Base-by-base conservation (phyloP, 2,888 invertebrate species). In the Drosophila nigritarsus region DNA sequence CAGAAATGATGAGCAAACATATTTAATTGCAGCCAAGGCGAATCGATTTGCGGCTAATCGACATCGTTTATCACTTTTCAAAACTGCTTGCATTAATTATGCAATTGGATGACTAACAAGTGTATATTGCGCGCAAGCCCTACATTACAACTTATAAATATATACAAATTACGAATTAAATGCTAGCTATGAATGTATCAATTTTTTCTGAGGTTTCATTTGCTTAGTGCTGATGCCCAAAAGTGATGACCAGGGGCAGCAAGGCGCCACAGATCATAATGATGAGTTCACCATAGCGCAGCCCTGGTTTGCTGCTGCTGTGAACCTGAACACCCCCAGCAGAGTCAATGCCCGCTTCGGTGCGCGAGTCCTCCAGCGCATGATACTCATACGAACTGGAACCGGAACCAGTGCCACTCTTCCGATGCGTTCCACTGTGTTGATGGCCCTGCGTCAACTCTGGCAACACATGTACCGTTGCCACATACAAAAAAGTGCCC, bases 401-500 rank as follows among this genome's bases (percentile, higher is more conserved):
- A 24, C 15, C 15, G 15, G 24, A 45, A 15, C 45, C 45, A 45
- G 15, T 24, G 20, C 45, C 20, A 45, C 34, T 15, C 11, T 73
- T 78, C 18, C 63, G 80, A 2, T 93, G 91, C 73, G 94, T 94
- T 1, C 94, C 89, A 38, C 36, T n/a, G 11, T 90, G 93, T 24
- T 91, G 93, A 29, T 91, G 93, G 13, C 91, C 94, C 68, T 95
- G 94, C 63, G 97, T 97, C 11, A 99, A 94, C 93, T 99, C 99
- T 0, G 99, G 99, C 56, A 99, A 92, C 0, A 99, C 99, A 93
- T 99, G 99, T 0, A 99, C 99, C 0, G 99, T 99, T 0, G 99
- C 98, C 3, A 99, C 99, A 92, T 99, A 99, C 0, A 99, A 94
- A 94, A 99, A 99, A 18, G 99, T 99, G 0, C 99, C 99, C 0